Conservation (phyloP, 2,113 vertebrate genomes). For the Colistium nudipinnis region DNA sequence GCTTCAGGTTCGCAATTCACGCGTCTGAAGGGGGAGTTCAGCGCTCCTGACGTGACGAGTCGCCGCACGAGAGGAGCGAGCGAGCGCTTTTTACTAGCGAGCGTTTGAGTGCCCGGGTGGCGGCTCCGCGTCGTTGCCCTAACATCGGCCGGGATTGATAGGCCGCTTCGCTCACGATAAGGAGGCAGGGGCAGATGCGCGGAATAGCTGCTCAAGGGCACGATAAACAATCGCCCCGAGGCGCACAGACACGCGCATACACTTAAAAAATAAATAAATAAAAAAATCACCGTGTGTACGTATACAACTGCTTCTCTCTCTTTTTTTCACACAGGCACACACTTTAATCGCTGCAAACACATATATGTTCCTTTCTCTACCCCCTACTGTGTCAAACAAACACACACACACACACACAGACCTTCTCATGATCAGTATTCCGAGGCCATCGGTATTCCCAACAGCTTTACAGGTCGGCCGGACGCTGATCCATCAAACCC, state of each 20-base stretch:
- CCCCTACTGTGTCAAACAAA: slow-evolving; percentile 13
- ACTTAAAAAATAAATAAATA: slow-evolving; percentile 32
- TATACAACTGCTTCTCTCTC: too few species aligned
- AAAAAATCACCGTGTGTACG: too few species aligned
- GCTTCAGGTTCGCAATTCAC: slow-evolving; percentile 11
- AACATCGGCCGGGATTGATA: slow-evolving; percentile 57
- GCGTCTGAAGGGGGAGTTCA: slow-evolving; percentile 8
- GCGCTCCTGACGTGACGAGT: slow-evolving; percentile 22
- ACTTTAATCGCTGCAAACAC: slow-evolving; percentile 20
- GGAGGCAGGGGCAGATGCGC: slow-evolving; percentile 42
- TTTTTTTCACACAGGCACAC: slow-evolving; percentile 22
- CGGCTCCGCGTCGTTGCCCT: slow-evolving; percentile 58
- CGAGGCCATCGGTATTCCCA: slow-evolving; percentile 65
- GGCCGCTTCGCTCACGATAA: slow-evolving; percentile 49
- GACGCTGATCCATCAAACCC: slow-evolving; percentile 76
- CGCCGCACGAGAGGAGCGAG: slow-evolving; percentile 16
- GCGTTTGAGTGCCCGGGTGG: slow-evolving; percentile 33
- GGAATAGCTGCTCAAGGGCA: slow-evolving; percentile 25
- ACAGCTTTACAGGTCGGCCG: slow-evolving; percentile 64
- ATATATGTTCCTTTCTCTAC: slow-evolving; percentile 2
- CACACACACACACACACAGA: slow-evolving; percentile 15
- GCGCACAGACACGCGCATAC: neutral
- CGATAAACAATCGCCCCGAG: slow-evolving; percentile 41
- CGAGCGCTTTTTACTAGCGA: slow-evolving; percentile 21
- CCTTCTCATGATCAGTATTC: slow-evolving; percentile 61